Base-by-base conservation (phyloP, 2,113 vertebrate genomes). In the Chaetodon auriga region DNA sequence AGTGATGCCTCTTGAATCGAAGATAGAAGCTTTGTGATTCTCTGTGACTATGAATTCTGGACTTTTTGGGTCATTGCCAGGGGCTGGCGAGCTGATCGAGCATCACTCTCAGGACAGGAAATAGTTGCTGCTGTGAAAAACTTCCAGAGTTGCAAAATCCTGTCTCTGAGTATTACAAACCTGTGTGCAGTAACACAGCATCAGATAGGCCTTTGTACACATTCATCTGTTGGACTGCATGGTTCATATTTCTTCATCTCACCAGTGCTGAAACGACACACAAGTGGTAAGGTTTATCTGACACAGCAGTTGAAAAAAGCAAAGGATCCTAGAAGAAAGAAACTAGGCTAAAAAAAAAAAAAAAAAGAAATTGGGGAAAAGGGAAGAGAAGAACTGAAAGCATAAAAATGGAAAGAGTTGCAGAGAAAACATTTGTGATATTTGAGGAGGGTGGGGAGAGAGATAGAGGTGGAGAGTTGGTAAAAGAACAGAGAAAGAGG, bases 361-460 rank as follows among this genome's bases (percentile, higher is more conserved):
- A 66, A 16, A 6, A 53, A 54, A 6, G 81, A 1, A 38, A 73
- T 21, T 0, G 7, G 19, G 19, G 13, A 66, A 23, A 41, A 21
- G 1, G 35, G 14, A 66, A 19, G n/a, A 36, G 15, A 54, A 38
- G 38, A 63, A 70, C 35, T 12, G 13, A 25, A 35, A 25, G 30
- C 16, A 30, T 30, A n/a, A 43, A 66, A 53, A 84, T 2, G 25
- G 4, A 65, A 65, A 7, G 36, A 60, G 30, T 8, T 36, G 14
- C 14, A 58, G 12, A 48, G 13, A 23, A 68, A 63, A 55, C n/a
- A 16, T 60, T 74, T 70, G 2, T 65, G 57, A 70, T 64, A 53
- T 69, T 81, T 48, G 7, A 19, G 54, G 48, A 75, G 78, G 21
- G 30, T 43, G 23, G 69, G n/a, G 46, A 70, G 65, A 84, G 48